Evolutionary conservation across 1,140 invertebrate species (phyloP).

Genomic region (Drosophila oshimai): DNA sequence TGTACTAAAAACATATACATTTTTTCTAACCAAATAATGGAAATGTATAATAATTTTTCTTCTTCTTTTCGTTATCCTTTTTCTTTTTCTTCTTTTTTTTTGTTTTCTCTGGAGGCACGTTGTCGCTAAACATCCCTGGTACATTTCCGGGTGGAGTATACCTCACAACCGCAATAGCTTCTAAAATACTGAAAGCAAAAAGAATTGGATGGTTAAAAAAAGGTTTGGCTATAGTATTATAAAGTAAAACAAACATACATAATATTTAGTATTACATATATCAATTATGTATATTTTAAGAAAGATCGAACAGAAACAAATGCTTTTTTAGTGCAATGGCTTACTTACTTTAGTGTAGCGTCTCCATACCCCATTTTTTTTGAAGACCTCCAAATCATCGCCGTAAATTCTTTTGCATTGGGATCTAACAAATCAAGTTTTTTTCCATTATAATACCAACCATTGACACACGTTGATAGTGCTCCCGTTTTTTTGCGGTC

Average conservation of each 20-base stretch:
- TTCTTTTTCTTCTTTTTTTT: not conserved
- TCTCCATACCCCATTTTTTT: not conserved
- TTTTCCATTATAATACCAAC: not conserved
- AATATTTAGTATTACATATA: no score
- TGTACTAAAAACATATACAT: no score
- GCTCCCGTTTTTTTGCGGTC: not conserved
- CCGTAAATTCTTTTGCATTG: not conserved
- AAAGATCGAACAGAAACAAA: no score
- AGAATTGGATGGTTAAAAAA: no score
- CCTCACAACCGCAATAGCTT: not conserved
- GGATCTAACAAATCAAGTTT: not conserved
- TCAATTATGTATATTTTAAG: no score
- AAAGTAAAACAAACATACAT: not conserved
- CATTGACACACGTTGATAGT: not conserved
- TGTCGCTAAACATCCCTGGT: not conserved
- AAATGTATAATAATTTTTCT: no score
- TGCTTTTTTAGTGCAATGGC: no score
- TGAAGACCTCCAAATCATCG: not conserved
- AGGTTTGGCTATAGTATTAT: not conserved
- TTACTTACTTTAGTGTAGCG: not conserved
- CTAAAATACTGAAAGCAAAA: not conserved
- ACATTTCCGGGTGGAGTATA: constrained; percentile 3
- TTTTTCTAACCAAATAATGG: no score
- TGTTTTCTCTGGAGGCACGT: not conserved
- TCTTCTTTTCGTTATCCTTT: not conserved